Conservation (phyloP, 2,888 invertebrate genomes). For the Melinopterus prodromus region DNA sequence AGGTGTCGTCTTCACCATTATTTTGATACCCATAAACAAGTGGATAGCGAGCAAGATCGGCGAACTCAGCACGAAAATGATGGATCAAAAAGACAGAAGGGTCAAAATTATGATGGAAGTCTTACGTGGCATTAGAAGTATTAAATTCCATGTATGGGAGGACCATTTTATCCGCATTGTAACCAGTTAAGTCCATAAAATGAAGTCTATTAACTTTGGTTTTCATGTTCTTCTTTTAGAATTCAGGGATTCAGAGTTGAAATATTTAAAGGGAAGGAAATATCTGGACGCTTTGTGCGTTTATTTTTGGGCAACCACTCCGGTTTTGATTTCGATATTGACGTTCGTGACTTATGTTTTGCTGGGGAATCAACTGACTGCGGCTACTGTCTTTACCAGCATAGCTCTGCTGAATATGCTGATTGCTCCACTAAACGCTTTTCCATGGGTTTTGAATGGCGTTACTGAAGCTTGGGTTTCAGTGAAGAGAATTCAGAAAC, state of each 20-base stretch:
- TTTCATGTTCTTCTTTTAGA: slow-evolving; percentile 59
- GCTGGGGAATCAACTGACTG: slow-evolving; percentile 81
- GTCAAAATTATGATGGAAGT: slow-evolving; percentile 89
- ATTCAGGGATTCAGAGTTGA: slow-evolving; percentile 74
- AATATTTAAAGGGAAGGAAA: slow-evolving; percentile 84
- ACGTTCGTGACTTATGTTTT: slow-evolving; percentile 83
- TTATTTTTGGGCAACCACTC: slow-evolving; percentile 98
- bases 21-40: slow-evolving; percentile 94
- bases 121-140: slow-evolving; percentile 84
- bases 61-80: slow-evolving; percentile 82
- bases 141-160: slow-evolving; percentile 96
- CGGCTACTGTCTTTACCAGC: slow-evolving; percentile 93
- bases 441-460: slow-evolving; percentile 98
- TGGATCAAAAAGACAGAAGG: slow-evolving; percentile 90
- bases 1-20: slow-evolving; percentile 84
- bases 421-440: slow-evolving; percentile 94
- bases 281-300: slow-evolving; percentile 98
- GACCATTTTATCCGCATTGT: slow-evolving; percentile 80
- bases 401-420: slow-evolving; percentile 96
- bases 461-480: slow-evolving; percentile 97
- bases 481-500: slow-evolving; percentile 82
- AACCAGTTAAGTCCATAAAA: slow-evolving; percentile 63
- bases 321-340: slow-evolving; percentile 85
- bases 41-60: slow-evolving; percentile 90
- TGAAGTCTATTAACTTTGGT: neutral